phyloP scores from a whole-genome alignment of 2,888 invertebrate genomes.

The Corbicula japonica region DNA sequence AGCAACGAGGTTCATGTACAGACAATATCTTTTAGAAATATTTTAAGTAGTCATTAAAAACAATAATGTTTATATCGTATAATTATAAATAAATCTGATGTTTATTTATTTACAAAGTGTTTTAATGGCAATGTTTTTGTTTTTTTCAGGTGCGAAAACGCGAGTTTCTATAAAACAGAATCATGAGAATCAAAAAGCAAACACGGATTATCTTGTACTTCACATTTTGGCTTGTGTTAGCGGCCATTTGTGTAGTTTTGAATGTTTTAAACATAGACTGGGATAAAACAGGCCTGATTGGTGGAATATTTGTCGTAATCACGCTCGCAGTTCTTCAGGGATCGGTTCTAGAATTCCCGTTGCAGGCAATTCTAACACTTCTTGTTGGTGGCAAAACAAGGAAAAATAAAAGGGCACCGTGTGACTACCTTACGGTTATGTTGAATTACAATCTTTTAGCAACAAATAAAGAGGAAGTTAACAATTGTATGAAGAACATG shows the following conservation, averaged over 20 bases:
- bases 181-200: too few species aligned
- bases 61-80: too few species aligned
- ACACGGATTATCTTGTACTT: conserved; percentile 74
- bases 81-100: too few species aligned
- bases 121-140: too few species aligned
- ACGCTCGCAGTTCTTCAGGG: conserved; percentile 75
- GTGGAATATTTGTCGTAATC: conserved; percentile 71
- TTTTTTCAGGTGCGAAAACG: too few species aligned
- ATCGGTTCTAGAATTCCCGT: conserved; percentile 75
- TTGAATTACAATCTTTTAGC: conserved; percentile 77
- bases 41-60: too few species aligned
- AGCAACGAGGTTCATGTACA: too few species aligned
- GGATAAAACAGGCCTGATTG: conserved; percentile 66
- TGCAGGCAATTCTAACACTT: conserved; percentile 74
- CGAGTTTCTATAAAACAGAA: too few species aligned
- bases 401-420: conserved; percentile 51
- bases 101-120: too few species aligned
- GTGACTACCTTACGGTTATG: conserved; percentile 69
- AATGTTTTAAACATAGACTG: conserved; percentile 78
- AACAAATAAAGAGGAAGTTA: conserved; percentile 74
- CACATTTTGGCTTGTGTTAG: conserved; percentile 74
- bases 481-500: conserved; percentile 79
- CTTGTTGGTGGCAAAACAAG: conserved; percentile 69
- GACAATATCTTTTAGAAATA: too few species aligned
- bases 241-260: conserved; percentile 66